phyloP scores from a whole-genome alignment of 2,797 vertebrate genomes.

The Lindbergichthys nudifrons region DNA sequence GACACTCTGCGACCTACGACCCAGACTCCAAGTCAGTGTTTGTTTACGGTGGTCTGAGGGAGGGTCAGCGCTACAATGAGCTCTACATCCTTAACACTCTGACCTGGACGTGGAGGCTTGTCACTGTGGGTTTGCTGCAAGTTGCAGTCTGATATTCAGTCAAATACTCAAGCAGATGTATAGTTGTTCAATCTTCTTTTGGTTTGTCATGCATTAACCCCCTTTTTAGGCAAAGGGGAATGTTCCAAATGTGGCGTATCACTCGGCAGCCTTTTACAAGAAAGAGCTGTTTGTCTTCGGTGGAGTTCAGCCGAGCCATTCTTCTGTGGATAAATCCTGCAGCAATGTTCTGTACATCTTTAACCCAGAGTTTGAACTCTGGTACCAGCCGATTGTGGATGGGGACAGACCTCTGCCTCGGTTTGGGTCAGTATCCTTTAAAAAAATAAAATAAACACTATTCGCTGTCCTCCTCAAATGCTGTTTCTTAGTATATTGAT shows the following conservation, averaged over 20 bases:
- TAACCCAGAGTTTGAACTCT: slow-evolving; percentile 91
- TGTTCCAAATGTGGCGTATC: slow-evolving; percentile 86
- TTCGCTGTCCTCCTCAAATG: neutral
- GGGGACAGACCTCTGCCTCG: slow-evolving; percentile 89
- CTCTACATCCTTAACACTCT: slow-evolving; percentile 88
- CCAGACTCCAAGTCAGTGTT: slow-evolving; percentile 88
- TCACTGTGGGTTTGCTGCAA: slow-evolving; percentile 84
- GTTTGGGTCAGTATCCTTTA: slow-evolving; percentile 85
- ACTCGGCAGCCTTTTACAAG: slow-evolving; percentile 89
- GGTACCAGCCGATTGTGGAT: slow-evolving; percentile 94
- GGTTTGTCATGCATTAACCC: slow-evolving; percentile 10
- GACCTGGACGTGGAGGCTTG: slow-evolving; percentile 90
- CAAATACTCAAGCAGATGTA: neutral
- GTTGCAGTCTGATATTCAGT: neutral
- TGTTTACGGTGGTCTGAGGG: slow-evolving; percentile 89
- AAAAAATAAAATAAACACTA: neutral
- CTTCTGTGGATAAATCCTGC: slow-evolving; percentile 78
- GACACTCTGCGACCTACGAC: slow-evolving; percentile 91
- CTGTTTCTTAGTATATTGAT: neutral
- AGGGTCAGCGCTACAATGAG: slow-evolving; percentile 80
- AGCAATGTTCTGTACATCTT: slow-evolving; percentile 92
- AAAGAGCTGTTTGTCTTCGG: slow-evolving; percentile 93
- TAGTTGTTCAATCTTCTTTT: slow-evolving; percentile 1
- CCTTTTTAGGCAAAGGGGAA: slow-evolving; percentile 87
- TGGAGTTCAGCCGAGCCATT: slow-evolving; percentile 80